Base-by-base conservation (phyloP, 2,113 vertebrate species). In the Mus pahari region DNA sequence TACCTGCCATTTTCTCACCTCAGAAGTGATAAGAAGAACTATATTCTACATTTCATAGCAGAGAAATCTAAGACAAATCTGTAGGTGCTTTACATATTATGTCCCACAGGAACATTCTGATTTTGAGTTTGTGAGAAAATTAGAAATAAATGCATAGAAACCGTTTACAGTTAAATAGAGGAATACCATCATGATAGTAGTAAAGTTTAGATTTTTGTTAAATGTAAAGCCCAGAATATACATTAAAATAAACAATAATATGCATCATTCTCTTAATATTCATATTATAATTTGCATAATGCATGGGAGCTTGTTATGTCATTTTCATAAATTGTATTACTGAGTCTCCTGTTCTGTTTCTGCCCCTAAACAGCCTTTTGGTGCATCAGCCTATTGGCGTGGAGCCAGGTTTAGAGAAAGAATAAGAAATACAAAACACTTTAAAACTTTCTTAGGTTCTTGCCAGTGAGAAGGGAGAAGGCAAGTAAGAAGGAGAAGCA, bases 1-100 rank as follows among this genome's bases (percentile, higher is more conserved):
- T 17, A 86, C 45, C 91, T 82, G 42, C 75, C 91, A 96, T 94
- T 92, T 92, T 91, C 26, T 64, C 48, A 66, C 68, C 64, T 90
- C 26, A 90, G 5, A 64, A 0, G 22, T 70, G 7, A 42, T 24
- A 48, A 91, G 68, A 97, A 96, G 68, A 84, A 6, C 60, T 84
- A 10, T 33, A 73, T 66, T 62, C 24, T 90, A 58, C 3, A n/a
- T 8, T 90, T 62, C 9, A 87, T 58, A 75, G 42, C 64, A 86
- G 4, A 28, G 9, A 5, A 75, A 86, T 79, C 79, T 5, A 92
- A 78, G 60, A 73, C 75, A 12, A 74, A 68, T 95, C 68, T 7
- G 17, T 50, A 91, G 33, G 10, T 70, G 4, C 22, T 95, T 95
- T 81, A 71, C 5, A 60, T 68, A 17, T 8, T 33, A 12, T 90